Evolutionary conservation across 2,113 vertebrate species (phyloP).

Genomic region (Gymnarchus niloticus): DNA sequence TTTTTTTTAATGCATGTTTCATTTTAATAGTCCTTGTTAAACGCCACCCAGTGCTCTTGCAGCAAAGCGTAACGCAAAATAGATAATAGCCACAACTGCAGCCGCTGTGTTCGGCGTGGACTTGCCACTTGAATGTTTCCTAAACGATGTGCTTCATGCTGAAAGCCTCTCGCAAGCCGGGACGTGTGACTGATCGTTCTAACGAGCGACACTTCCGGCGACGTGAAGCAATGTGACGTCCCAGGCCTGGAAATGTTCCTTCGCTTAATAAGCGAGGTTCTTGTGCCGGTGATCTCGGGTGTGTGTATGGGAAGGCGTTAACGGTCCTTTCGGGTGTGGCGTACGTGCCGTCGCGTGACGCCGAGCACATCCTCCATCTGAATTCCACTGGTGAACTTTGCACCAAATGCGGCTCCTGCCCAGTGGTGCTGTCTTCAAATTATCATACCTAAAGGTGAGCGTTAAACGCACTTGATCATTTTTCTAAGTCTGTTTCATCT

Average conservation of each 20-base stretch:
- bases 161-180: not conserved
- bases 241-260: not conserved
- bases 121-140: not conserved
- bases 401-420: not conserved
- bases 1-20: too few species aligned
- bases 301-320: not conserved
- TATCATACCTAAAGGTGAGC: not conserved
- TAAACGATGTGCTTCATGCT: not conserved
- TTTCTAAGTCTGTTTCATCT: not conserved
- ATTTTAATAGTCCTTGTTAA: not conserved
- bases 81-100: not conserved
- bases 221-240: not conserved
- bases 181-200: not conserved
- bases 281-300: not conserved
- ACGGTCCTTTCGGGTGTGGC: not conserved
- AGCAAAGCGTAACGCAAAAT: not conserved
- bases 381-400: not conserved
- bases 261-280: not conserved
- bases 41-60: too few species aligned
- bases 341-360: not conserved
- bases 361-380: not conserved
- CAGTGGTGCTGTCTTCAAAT: not conserved
- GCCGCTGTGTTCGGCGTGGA: too few species aligned
- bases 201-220: not conserved
- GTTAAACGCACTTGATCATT: not conserved